Evolutionary conservation across 1,140 invertebrate species (phyloP), one percentile per base, ranked within the genome.

Genomic region (Archivesica marissinica): DNA sequence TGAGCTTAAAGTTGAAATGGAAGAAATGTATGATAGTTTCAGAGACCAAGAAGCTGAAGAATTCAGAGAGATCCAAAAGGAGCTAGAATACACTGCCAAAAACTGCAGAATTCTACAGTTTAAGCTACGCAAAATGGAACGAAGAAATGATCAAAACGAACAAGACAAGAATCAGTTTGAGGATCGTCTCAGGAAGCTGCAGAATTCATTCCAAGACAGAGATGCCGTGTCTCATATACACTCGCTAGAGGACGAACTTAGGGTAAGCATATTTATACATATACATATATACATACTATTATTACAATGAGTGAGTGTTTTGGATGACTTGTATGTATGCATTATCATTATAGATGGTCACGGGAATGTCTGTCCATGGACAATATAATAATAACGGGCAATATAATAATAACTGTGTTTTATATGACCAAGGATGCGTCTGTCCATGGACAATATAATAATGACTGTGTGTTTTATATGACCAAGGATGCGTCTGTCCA

Each of bases 91-190:
- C 39, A 91, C 93, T 0, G 98, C 98, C 35, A 99, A 99, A 94
- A 99, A 99, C 94, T 99, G 98, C 94, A 96, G 99, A 87, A 98
- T 99, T 88, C 95, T 99, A 35, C 99, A 99, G 83, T 99, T 99
- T 93, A 99, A 99, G 94, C 94, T 99, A 68, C 96, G 98, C 89
- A 99, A 99, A 95, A 96, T 97, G 30, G 99, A 99, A 93, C 95
- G 98, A 77, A 96, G 96, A 92, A 95, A 96, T 38, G 98, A 99
- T 81, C 96, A 98, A 89, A 93, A 99, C 25, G 98, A 99, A 92
- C 95, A 95, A 47, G 98, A 99, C 88, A 97, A 97, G 91, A 94
- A 93, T 6, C 84, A 90, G 64, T 93, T 90, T 68, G 94, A 94
- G 79, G 93, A 93, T 1, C 91, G 93, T 82, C 47, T 94, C 28